Evolutionary conservation across 2,797 vertebrate genomes (phyloP), one percentile per base, ranked within the genome.

Genomic region (Falco rusticolus): DNA sequence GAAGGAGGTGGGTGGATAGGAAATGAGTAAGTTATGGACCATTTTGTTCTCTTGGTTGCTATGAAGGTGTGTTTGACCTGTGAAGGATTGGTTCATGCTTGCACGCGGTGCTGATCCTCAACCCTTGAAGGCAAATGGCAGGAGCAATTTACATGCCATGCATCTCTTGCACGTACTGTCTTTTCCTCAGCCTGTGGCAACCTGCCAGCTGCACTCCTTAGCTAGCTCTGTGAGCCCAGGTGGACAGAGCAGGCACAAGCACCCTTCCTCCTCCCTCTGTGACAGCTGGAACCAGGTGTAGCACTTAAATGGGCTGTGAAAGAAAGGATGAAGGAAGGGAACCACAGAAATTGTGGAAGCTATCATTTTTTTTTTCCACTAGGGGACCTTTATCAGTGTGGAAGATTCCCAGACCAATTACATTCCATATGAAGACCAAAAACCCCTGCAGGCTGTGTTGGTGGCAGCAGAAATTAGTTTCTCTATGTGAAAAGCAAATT

Each of bases 351-450:
- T 20, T 56, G 18, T 39, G 8, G 28, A 34, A 75, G 13, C 8
- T 33, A 10, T 45, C 0, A 1, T 5, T 33, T 60, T 71, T 6
- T 34, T 39, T 76, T 65, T 81, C 75, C 75, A 0, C 18, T 47
- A 53, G 50, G 43, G 33, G 39, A 37, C 16, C 5, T 91, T 76
- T 54, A 29, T 31, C 19, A 37, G 13, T 50, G n/a, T 61, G 28
- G 12, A 79, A 85, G 60, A 34, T n/a, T 76, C n/a, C 72, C 37
- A 34, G 43, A 91, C 34, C 43, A 80, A 1, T 39, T 74, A 5
- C 3, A 1, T 39, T 77, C 43, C 37, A 1, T 31, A 3, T 71
- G 68, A 75, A 57, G 61, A 53, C 37, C 12, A 3, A 51, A 90
- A 86, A 16, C 19, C 31, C 21, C 47, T 64, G 45, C 64, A 89